Base-by-base conservation (phyloP, 1,140 invertebrate species). In the Phymorhynchus buccinoides region DNA sequence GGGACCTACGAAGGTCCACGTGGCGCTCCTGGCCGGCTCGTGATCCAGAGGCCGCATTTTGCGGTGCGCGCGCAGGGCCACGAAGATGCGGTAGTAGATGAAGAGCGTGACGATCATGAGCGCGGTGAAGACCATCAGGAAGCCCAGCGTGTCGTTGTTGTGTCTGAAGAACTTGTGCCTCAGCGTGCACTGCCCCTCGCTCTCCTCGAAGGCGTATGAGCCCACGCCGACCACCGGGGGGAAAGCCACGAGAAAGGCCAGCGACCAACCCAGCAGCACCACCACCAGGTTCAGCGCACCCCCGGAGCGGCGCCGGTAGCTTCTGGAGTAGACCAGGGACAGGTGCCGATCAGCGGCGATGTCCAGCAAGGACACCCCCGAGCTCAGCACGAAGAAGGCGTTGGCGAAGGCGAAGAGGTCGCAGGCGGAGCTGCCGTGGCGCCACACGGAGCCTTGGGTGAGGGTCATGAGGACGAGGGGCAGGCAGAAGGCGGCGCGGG, bases 1-100 rank as follows among this genome's bases (percentile, higher is more conserved):
- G 0, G 88, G 91, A 0, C 90, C 91, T 30, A 92, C 86, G 83
- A 92, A 92, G 7, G 89, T 89, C 91, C 92, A 92, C 83, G 90
- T 90, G 68, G 84, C 85, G 78, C 91, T 92, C 14, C 87, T 85
- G 7, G 91, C 89, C 7, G 91, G 90, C 52, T 88, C 85, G 44
- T 89, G 88, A 18, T 88, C 81, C n/a, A 92, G 56, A 1, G 91
- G 92, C 18, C 88, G 79, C 91, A 92, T 91, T 39, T 86, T 87
- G 16, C 91, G 89, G 83, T 91, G 91, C 18, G 87, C 83, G 16
- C 91, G 85, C 42, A 91, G 87, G 80, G 91, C 92, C 37, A 90
- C 32, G 73, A 92, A 90, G 78, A 92, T 88, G n/a, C 90, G 86
- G 52, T 86, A 86, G 85, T 92, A 92, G 14, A 92, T 77, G 44